phyloP scores from a whole-genome alignment of 2,888 invertebrate genomes.

The Gnatocerus cornutus region DNA sequence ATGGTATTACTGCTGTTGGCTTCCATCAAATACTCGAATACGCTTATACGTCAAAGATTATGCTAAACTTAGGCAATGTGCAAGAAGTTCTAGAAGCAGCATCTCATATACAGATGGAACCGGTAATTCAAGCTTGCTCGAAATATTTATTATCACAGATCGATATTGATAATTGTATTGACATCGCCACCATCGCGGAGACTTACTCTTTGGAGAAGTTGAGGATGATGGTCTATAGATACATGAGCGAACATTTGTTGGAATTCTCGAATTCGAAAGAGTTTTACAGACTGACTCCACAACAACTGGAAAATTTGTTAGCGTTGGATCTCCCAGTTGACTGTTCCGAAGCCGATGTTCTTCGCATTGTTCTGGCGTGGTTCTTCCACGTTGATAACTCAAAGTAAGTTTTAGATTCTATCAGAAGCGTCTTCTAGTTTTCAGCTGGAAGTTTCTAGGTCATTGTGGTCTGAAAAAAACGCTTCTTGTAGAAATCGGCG shows the following conservation, averaged over 20 bases:
- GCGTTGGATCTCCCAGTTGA: slow-evolving; percentile 81
- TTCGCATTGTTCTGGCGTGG: slow-evolving; percentile 77
- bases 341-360: slow-evolving; percentile 77
- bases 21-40: slow-evolving; percentile 79
- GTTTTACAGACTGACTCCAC: slow-evolving; percentile 75
- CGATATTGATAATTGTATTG: slow-evolving; percentile 82
- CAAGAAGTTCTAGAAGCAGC: slow-evolving; percentile 81
- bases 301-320: slow-evolving; percentile 77
- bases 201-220: slow-evolving; percentile 78
- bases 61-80: slow-evolving; percentile 76
- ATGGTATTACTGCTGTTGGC: slow-evolving; percentile 79
- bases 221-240: slow-evolving; percentile 76
- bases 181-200: slow-evolving; percentile 81
- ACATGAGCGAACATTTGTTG: slow-evolving; percentile 77
- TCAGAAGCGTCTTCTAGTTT: slow-evolving; percentile 6
- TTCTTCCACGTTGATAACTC: slow-evolving; percentile 71
- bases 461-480: no score
- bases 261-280: slow-evolving; percentile 77
- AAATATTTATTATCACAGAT: slow-evolving; percentile 79
- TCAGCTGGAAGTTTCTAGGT: no score
- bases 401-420: slow-evolving; percentile 63
- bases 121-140: slow-evolving; percentile 80
- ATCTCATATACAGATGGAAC: slow-evolving; percentile 78
- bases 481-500: no score
- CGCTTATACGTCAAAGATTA: slow-evolving; percentile 79